These are phyloP conservation scores for Laothoe populi DNA, from an alignment of 2,888 invertebrate species.

Conservation along the genomic window DNA sequence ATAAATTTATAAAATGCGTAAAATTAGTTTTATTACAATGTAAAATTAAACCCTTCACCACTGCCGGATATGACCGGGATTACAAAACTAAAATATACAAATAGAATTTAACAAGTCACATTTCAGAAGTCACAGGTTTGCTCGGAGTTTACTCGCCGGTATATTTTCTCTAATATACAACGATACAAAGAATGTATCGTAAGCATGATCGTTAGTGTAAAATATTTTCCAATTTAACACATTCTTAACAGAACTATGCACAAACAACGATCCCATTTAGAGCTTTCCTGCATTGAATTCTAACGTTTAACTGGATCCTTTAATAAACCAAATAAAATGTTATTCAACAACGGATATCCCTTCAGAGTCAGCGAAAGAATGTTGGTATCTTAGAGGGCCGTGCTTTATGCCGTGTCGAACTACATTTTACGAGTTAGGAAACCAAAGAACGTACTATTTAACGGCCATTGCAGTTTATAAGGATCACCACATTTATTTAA, in stretches of 20 bases:
- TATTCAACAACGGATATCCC: slow-evolving; percentile 22
- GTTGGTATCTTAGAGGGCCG: slow-evolving; percentile 14
- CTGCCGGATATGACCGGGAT: no score
- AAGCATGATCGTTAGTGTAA: background rate
- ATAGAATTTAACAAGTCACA: no score
- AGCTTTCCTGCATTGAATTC: slow-evolving; percentile 2
- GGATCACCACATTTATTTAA: slow-evolving; percentile 45
- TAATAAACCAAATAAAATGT: slow-evolving; percentile 6
- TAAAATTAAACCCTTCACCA: no score
- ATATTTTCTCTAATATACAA: background rate
- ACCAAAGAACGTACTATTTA: slow-evolving; percentile 52
- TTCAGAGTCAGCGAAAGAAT: slow-evolving; percentile 21
- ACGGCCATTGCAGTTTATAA: slow-evolving; percentile 52
- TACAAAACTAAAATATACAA: no score
- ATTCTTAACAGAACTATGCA: slow-evolving; percentile 6
- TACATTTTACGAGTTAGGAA: slow-evolving; percentile 48
- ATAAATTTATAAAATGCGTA: no score
- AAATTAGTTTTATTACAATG: no score
- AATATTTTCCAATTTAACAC: slow-evolving; percentile 14
- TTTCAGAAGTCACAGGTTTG: background rate
- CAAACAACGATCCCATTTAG: background rate
- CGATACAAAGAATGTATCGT: background rate
- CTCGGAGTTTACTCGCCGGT: background rate
- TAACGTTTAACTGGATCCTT: background rate
- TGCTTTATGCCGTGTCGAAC: slow-evolving; percentile 26